Percentiles rank a stretch among this genome's conserved stretches.
phyloP scores from a whole-genome alignment of 2,888 invertebrate genomes.

The Tortricodes alternella region DNA sequence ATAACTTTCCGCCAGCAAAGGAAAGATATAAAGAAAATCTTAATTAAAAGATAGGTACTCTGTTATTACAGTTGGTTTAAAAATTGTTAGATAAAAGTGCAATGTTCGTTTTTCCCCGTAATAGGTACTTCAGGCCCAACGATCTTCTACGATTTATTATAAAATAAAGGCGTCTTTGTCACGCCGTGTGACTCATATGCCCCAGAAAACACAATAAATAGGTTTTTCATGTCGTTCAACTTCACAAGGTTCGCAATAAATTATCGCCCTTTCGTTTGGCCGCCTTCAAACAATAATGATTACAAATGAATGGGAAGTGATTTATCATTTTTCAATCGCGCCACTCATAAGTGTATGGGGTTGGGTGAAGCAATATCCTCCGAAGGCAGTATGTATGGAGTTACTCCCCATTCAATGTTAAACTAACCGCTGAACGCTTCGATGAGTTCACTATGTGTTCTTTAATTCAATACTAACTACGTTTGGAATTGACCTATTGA shows the following conservation, averaged over 20 bases:
- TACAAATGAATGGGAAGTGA: constrained; percentile 27
- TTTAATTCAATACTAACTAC: constrained; percentile 37
- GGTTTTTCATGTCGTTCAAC: not conserved
- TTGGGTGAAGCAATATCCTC: constrained; percentile 43
- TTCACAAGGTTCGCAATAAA: constrained; percentile 10
- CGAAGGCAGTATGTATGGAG: constrained; percentile 29
- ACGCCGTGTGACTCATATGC: not conserved
- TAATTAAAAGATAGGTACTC: too few relatives aligned
- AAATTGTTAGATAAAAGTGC: too few relatives aligned
- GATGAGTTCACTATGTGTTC: constrained; percentile 29
- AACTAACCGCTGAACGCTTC: constrained; percentile 41
- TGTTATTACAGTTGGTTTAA: too few relatives aligned
- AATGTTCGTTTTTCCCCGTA: too few relatives aligned
- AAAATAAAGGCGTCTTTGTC: too few relatives aligned
- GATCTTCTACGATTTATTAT: too few relatives aligned
- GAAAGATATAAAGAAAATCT: too few relatives aligned
- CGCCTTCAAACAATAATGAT: constrained; percentile 23
- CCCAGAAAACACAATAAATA: not conserved
- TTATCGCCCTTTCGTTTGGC: constrained; percentile 22
- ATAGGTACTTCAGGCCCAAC: too few relatives aligned
- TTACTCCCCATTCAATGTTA: constrained; percentile 49
- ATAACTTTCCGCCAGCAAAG: too few relatives aligned
- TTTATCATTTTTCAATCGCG: constrained; percentile 39
- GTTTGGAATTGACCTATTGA: constrained; percentile 37
- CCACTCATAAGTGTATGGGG: constrained; percentile 42